Evolutionary conservation across 2,888 invertebrate species (phyloP).

Genomic region (Mythimna pallens): DNA sequence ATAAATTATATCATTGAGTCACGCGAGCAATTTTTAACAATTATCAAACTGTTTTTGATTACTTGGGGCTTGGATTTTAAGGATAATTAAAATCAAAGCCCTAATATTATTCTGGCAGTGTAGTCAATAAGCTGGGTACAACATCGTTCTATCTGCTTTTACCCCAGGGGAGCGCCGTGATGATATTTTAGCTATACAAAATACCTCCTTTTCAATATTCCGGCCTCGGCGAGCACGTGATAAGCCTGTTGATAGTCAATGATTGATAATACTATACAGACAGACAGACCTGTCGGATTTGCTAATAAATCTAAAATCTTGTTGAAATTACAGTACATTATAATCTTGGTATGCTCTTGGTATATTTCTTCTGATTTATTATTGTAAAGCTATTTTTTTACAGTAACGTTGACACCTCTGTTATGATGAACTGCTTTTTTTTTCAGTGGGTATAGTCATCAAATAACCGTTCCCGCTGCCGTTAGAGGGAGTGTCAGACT

Average conservation of each 20-base stretch:
- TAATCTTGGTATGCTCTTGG: neutral
- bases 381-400: too few species aligned
- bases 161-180: constrained; percentile 32
- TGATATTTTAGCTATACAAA: constrained; percentile 56
- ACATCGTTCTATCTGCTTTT: constrained; percentile 23
- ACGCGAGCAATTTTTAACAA: neutral
- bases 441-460: too few species aligned
- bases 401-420: too few species aligned
- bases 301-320: constrained; percentile 43
- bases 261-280: constrained; percentile 47
- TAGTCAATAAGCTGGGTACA: constrained; percentile 33
- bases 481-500: too few species aligned
- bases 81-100: constrained; percentile 18
- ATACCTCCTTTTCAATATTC: constrained; percentile 52
- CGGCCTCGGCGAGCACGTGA: constrained; percentile 35
- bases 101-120: constrained; percentile 22
- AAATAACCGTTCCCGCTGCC: too few species aligned
- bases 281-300: constrained; percentile 18
- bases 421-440: too few species aligned
- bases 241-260: constrained; percentile 43
- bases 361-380: neutral
- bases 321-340: neutral
- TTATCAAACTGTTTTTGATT: neutral
- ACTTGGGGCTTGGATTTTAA: too few species aligned
- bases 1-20: too few species aligned